Evolutionary conservation across 2,797 vertebrate species (phyloP).

Genomic region (Hipposideros larvatus): DNA sequence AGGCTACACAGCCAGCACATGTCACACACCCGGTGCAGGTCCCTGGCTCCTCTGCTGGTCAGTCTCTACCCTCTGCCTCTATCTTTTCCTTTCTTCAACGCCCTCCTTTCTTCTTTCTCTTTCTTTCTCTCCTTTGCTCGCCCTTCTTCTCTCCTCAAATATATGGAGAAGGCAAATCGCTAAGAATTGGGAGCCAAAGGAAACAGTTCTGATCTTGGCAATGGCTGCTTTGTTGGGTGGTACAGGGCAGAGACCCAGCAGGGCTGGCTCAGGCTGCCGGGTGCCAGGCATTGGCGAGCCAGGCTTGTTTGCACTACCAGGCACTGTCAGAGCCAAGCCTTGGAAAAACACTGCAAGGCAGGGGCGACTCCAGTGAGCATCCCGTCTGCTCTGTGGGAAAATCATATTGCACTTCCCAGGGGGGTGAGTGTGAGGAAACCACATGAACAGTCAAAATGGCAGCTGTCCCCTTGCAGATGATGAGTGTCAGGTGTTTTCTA

Average conservation of each 20-base stretch:
- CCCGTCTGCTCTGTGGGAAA: slow-evolving; percentile 67
- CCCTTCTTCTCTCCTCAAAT: not conserved
- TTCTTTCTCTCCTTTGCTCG: not conserved
- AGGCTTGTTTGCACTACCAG: slow-evolving; percentile 18
- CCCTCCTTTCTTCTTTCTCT: not conserved
- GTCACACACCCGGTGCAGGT: not conserved
- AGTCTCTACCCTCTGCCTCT: not conserved
- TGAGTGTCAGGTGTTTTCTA: not conserved
- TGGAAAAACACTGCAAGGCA: not conserved
- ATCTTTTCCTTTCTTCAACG: not conserved
- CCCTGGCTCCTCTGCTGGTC: not conserved
- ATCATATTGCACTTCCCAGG: not conserved
- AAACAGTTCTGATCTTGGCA: not conserved
- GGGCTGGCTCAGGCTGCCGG: not conserved
- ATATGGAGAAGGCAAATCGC: not conserved
- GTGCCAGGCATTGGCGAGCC: not conserved
- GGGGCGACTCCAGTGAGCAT: slow-evolving; percentile 8
- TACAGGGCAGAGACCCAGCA: not conserved
- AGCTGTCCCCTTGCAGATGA: slow-evolving; percentile 42
- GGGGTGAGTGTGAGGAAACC: not conserved
- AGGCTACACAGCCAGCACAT: fast-evolving
- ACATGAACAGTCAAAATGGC: not conserved
- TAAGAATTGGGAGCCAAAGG: not conserved
- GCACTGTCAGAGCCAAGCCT: not conserved
- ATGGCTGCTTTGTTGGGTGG: not conserved